A percentile compares a stretch with the other conserved stretches of the same genome.
Evolutionary conservation across 2,888 invertebrate species (phyloP).

Genomic region (Blera fallax): DNA sequence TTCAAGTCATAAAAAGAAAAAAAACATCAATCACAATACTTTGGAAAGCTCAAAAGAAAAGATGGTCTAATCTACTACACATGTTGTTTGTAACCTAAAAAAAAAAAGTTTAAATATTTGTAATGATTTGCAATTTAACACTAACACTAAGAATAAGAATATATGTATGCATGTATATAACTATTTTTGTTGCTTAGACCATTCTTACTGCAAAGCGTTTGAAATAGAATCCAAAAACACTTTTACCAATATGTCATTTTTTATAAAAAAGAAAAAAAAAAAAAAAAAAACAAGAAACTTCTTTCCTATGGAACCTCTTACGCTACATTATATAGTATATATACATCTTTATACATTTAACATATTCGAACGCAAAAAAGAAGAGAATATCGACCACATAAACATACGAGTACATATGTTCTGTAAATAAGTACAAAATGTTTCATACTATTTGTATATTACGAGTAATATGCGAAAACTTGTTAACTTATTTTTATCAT

Average conservation of each 20-base stretch:
- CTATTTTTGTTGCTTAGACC: background rate
- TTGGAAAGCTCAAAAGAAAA: background rate
- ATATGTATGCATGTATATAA: too few species aligned
- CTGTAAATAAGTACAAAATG: conserved; percentile 62
- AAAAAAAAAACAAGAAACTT: conserved; percentile 19
- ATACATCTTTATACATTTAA: conserved; percentile 34
- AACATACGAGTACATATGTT: too few species aligned
- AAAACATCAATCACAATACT: conserved; percentile 9
- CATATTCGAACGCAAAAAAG: background rate
- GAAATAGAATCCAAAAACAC: background rate
- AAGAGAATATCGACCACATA: conserved; percentile 42
- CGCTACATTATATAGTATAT: conserved; percentile 13
- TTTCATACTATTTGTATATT: conserved; percentile 49
- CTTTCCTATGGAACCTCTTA: conserved; percentile 45
- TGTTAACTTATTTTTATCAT: conserved; percentile 53
- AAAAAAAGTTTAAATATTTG: too few species aligned
- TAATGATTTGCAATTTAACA: background rate
- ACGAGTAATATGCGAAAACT: conserved; percentile 31
- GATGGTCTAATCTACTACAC: conserved; percentile 3
- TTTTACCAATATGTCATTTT: background rate
- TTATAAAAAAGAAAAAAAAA: background rate
- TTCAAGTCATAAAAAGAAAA: background rate
- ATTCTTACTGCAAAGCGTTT: background rate
- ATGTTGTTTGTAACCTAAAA: background rate
- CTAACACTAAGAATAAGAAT: background rate